Percentiles rank a stretch among this genome's conserved stretches.
phyloP scores from a whole-genome alignment of 2,113 vertebrate genomes.

The Onychorhynchus coronatus region DNA sequence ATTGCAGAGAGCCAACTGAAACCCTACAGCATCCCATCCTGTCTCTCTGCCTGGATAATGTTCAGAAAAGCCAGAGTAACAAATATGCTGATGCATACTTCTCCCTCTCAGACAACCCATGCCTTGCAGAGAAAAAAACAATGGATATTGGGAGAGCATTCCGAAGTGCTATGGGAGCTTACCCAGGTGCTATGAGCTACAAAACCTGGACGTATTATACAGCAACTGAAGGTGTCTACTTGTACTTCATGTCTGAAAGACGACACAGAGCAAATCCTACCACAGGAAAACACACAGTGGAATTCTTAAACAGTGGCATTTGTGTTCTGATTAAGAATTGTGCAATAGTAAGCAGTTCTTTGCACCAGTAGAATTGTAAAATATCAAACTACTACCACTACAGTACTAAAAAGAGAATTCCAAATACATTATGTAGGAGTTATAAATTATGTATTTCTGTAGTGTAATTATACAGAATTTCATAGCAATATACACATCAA shows the following conservation, averaged over 20 bases:
- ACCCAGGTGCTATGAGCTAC: not conserved
- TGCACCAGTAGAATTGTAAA: not conserved
- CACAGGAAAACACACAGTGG: not conserved
- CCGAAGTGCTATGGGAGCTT: not conserved
- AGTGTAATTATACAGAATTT: slow-evolving; percentile 6
- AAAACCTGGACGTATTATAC: not conserved
- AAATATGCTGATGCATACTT: not conserved
- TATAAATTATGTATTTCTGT: slow-evolving; percentile 33
- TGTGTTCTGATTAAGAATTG: not conserved
- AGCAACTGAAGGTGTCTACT: not conserved
- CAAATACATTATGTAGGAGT: slow-evolving; percentile 36
- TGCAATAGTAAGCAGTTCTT: not conserved
- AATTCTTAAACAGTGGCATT: not conserved
- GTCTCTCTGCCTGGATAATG: not conserved
- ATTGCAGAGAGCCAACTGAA: not conserved
- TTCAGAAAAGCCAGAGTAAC: not conserved
- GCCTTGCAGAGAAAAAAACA: not conserved
- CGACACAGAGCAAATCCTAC: not conserved
- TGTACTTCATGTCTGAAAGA: not conserved
- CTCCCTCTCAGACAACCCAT: not conserved
- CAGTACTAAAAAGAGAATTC: slow-evolving; percentile 15
- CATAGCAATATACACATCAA: not conserved
- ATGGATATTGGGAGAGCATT: not conserved
- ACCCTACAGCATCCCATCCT: not conserved
- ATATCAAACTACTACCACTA: slow-evolving; percentile 39